These are phyloP conservation scores for Myotis yumanensis DNA, from an alignment of 2,113 vertebrate species.

Conservation along the genomic window DNA sequence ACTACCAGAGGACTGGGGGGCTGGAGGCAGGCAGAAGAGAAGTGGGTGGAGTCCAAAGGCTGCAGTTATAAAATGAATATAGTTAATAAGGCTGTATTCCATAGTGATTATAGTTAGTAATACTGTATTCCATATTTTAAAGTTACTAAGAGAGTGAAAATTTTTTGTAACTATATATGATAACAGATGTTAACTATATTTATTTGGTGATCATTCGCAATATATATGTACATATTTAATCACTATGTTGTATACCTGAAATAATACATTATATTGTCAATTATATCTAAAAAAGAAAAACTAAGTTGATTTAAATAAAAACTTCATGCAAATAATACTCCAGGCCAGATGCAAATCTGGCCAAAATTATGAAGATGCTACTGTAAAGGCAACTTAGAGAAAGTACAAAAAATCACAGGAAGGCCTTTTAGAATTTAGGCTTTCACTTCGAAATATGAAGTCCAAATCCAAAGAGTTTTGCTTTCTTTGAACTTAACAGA, in stretches of 20 bases:
- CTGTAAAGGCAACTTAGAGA: slow-evolving; percentile 1
- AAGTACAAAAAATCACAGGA: background rate
- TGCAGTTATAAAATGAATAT: background rate
- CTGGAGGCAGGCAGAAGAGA: background rate
- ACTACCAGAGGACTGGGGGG: background rate
- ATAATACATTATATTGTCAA: background rate
- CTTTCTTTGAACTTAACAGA: slow-evolving; percentile 2
- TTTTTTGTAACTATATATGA: background rate
- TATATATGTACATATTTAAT: background rate
- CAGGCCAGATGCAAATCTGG: background rate
- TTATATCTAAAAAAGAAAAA: background rate
- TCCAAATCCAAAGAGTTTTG: background rate
- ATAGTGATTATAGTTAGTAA: background rate
- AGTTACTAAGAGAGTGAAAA: background rate
- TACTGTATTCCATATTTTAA: background rate
- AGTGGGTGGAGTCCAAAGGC: background rate
- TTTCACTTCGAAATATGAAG: background rate
- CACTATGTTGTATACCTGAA: background rate
- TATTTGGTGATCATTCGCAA: background rate
- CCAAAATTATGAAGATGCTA: background rate
- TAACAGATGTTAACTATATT: background rate
- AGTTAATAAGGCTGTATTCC: too few species aligned
- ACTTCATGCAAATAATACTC: background rate
- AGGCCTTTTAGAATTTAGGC: background rate
- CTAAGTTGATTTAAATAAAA: slow-evolving; percentile 37